Evolutionary conservation across 2,797 vertebrate genomes (phyloP), one percentile per base, ranked within the genome.

Genomic region (Lemur catta): DNA sequence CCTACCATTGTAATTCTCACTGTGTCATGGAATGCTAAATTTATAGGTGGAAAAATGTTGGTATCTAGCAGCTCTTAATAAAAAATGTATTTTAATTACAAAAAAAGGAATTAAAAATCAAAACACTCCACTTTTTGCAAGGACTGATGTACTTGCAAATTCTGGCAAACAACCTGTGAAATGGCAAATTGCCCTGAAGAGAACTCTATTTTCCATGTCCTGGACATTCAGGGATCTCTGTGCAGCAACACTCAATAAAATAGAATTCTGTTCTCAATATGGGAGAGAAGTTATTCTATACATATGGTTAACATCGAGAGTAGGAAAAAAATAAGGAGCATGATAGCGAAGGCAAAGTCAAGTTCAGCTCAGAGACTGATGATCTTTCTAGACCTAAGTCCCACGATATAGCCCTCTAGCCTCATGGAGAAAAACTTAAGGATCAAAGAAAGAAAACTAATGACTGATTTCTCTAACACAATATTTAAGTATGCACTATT

Each of bases 71-170:
- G n/a, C 72, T 95, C 85, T 97, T 97, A 92, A 98, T 95, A 96
- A 98, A 98, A 95, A 97, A 59, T 72, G 43, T 94, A 80, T 95
- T 79, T 33, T 97, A 97, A 98, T 98, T 97, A 78, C 61, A 24
- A 91, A 38, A 55, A 55, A 67, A 84, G 59, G 65, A 76, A 65
- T 94, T 86, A 85, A 98, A 96, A 90, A 93, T 33, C 69, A 97
- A 96, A 96, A 24, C 35, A 93, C 74, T 30, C 12, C 85, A 94
- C 57, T 94, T 94, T 69, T 84, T 96, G 67, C 67, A 96, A 98
- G 76, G 52, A 75, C 72, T 84, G 38, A 81, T 92, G 43, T 81
- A 76, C 55, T 91, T 88, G 63, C 78, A 96, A 95, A 95, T 94
- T 97, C 84, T 90, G 84, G 79, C 89, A 96, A 97, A 69, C 43